These are phyloP conservation scores for Grapholita molesta DNA, from an alignment of 1,140 invertebrate species.

Conservation along the genomic window DNA sequence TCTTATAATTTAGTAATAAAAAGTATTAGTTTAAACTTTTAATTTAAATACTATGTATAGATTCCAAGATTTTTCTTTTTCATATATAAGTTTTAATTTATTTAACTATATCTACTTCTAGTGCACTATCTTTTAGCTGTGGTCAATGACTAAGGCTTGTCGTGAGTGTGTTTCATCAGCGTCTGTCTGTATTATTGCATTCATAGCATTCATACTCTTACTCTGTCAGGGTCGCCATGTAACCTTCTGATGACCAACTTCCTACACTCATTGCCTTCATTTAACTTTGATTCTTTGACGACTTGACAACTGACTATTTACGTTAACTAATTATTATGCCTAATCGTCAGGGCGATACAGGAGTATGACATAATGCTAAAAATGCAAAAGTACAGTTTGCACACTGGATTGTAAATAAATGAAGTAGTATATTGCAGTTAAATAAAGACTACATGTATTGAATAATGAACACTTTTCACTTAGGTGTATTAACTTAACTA, in stretches of 20 bases:
- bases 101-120: conserved; percentile 73
- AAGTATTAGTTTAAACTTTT: conserved; percentile 76
- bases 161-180: conserved; percentile 46
- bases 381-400: not conserved
- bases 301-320: too few species aligned
- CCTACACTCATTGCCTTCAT: too few species aligned
- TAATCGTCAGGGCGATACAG: too few species aligned
- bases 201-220: too few species aligned
- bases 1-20: conserved; percentile 75
- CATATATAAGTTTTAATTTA: conserved; percentile 72
- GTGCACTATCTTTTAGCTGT: conserved; percentile 74
- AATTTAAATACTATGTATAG: conserved; percentile 76
- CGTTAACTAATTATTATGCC: too few species aligned
- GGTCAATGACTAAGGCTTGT: conserved; percentile 64
- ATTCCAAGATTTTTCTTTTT: conserved; percentile 69
- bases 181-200: not conserved
- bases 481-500: not conserved
- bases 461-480: not conserved
- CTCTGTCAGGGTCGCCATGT: not conserved
- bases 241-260: too few species aligned
- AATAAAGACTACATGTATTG: not conserved
- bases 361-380: too few species aligned
- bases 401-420: too few species aligned
- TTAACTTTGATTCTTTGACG: too few species aligned
- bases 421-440: not conserved